Conservation (phyloP, 2,113 vertebrate species). For the Electrona antarctica region DNA sequence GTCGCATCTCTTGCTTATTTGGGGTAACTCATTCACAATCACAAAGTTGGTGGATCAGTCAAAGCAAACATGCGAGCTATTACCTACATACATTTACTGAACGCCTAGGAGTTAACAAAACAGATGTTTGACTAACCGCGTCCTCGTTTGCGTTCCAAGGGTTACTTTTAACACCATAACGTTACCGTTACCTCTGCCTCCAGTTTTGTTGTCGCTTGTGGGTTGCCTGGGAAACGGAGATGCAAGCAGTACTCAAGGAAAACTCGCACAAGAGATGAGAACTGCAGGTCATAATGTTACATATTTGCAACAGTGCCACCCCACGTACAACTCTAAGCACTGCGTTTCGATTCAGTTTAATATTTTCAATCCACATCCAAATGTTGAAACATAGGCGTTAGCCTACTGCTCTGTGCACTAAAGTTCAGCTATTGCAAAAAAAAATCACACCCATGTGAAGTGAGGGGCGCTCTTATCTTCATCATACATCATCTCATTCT, state of each 20-base stretch:
- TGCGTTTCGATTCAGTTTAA: no score
- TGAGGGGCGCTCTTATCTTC: no score
- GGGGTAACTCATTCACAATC: neutral
- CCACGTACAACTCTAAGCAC: no score
- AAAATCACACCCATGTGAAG: no score
- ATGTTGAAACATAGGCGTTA: no score
- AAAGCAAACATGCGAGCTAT: neutral
- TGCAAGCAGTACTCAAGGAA: constrained; percentile 18
- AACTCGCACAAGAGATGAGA: constrained; percentile 16
- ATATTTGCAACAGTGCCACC: constrained; percentile 45
- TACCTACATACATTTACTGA: neutral
- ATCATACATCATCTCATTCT: no score
- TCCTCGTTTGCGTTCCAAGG: neutral
- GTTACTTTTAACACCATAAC: neutral
- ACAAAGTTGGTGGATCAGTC: neutral
- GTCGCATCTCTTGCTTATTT: neutral
- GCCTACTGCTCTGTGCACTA: no score
- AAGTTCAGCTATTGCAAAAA: no score
- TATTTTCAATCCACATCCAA: no score
- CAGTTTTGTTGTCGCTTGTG: constrained; percentile 53
- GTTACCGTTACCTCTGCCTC: neutral
- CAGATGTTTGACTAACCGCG: neutral
- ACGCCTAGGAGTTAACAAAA: neutral
- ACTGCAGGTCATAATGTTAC: neutral
- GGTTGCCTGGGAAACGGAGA: constrained; percentile 62